phyloP scores from a whole-genome alignment of 2,888 invertebrate species.

The Xylocampa areola region DNA sequence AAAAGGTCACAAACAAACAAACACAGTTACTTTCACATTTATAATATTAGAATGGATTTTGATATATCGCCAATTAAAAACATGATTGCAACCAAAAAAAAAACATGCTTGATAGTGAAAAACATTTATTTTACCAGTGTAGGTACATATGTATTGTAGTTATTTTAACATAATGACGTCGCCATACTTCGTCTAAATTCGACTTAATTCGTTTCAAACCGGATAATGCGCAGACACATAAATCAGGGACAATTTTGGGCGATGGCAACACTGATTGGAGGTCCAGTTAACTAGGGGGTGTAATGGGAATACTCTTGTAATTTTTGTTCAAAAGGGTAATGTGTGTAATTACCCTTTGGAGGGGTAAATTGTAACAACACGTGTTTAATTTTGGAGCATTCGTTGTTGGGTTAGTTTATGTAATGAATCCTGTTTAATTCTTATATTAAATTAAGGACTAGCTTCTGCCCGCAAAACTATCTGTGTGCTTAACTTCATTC shows the following conservation, averaged over 20 bases:
- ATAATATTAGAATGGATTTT: no score
- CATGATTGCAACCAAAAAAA: no score
- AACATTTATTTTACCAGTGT: no score
- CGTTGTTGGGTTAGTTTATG: slow-evolving; percentile 17
- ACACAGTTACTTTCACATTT: no score
- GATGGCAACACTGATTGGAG: slow-evolving; percentile 69
- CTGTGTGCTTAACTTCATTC: no score
- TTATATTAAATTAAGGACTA: no score
- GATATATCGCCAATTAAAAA: no score
- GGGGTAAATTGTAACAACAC: slow-evolving; percentile 38
- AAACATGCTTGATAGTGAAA: no score
- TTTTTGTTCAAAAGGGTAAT: slow-evolving; percentile 44
- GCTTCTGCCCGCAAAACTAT: no score
- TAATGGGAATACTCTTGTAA: slow-evolving; percentile 47
- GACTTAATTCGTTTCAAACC: slow-evolving; percentile 33
- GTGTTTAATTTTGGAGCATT: slow-evolving; percentile 41
- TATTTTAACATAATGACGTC: not conserved
- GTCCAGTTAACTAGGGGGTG: slow-evolving; percentile 50
- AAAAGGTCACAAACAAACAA: no score
- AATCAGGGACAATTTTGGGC: slow-evolving; percentile 78
- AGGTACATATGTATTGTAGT: no score
- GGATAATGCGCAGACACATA: slow-evolving; percentile 80
- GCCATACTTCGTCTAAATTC: slow-evolving; percentile 8
- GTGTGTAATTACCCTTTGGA: slow-evolving; percentile 31
- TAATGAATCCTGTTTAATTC: slow-evolving; percentile 25